Base-by-base conservation (phyloP, 2,797 vertebrate genomes). In the Euphonia xanthogaster region DNA sequence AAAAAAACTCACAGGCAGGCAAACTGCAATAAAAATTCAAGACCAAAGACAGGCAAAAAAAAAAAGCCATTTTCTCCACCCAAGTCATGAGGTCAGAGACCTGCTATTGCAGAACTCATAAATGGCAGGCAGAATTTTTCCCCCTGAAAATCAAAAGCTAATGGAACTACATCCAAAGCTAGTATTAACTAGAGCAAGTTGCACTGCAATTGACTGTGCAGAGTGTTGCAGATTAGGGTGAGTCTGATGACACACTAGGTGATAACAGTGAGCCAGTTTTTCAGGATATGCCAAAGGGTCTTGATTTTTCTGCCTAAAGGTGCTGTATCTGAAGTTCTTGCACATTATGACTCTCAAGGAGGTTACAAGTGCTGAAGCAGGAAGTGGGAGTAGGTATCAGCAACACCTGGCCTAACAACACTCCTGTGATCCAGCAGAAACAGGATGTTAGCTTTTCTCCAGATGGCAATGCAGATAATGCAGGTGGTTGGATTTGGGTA, bases 221-320 rank as follows among this genome's bases (percentile, higher is more conserved):
- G 48, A 63, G 16, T 33, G 50, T n/a, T 88, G 72, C 42, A 75
- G 68, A 27, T 40, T 22, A 74, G 33, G 35, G 20, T 42, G 84
- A 61, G 2, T 70, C 48, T 87, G 67, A 68, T 65, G 51, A 62
- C 54, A 65, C 23, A 47, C 7, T 31, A 65, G 19, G 37, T 33
- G 84, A 73, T 66, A 96, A 87, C 25, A 74, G n/a, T 9, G 45
- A 95, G 57, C 79, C 42, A 58, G 85, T 90, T 93, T 94, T 95
- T 93, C 89, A 93, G 74, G 74, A 95, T 94, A 85, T 53, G 67
- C 67, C 44, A 57, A 86, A 83, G 58, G 35, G 54, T 91, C 78
- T 83, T 80, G 45, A 93, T 68, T 95, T 96, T 93, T 96, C 68
- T 88, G 79, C 72, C 75, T 93, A 66, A 86, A 94, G 51, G 61